These are phyloP conservation scores for Proctacanthus coquilletti DNA, from an alignment of 1,140 invertebrate species.

Conservation along the genomic window DNA sequence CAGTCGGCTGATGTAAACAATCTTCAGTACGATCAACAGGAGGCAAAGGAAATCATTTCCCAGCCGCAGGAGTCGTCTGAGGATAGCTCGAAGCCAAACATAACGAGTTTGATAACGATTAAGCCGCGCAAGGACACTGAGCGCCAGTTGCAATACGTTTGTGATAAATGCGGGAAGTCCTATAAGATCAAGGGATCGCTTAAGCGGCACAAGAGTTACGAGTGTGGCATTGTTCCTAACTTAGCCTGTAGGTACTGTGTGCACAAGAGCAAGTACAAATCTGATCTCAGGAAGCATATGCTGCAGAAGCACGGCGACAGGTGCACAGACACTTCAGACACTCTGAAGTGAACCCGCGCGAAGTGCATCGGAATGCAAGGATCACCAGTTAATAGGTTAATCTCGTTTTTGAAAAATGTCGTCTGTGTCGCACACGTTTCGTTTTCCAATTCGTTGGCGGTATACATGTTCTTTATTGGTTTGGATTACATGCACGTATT, in stretches of 20 bases:
- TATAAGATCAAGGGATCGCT: slow-evolving; percentile 40
- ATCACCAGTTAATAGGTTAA: no score
- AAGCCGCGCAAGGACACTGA: slow-evolving; percentile 13
- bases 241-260: slow-evolving; percentile 25
- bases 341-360: neutral
- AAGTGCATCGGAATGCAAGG: neutral
- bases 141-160: slow-evolving; percentile 30
- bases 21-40: no score
- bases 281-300: slow-evolving; percentile 26
- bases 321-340: neutral
- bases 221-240: slow-evolving; percentile 40
- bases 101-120: slow-evolving; percentile 12
- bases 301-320: slow-evolving; percentile 23
- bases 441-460: no score
- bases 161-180: slow-evolving; percentile 35
- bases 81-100: no score
- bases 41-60: no score
- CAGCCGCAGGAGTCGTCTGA: no score
- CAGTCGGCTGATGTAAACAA: no score
- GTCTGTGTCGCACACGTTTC: no score
- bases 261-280: slow-evolving; percentile 29
- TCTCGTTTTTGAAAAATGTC: no score
- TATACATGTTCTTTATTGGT: no score
- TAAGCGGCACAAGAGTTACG: slow-evolving; percentile 40
- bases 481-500: no score